Conservation (phyloP, 2,113 vertebrate species). For the Aythya baeri region DNA sequence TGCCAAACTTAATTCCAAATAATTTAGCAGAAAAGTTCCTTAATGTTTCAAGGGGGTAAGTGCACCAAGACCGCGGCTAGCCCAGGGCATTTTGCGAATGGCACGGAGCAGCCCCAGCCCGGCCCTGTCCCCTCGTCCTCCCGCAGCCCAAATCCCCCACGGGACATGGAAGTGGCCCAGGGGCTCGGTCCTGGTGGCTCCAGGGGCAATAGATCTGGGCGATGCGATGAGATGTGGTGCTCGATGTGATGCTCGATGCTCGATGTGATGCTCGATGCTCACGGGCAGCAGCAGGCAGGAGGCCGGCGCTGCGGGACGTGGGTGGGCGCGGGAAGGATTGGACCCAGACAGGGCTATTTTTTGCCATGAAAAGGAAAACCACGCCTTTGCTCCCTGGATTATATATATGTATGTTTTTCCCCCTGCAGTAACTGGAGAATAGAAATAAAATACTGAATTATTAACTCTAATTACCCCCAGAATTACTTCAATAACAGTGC, state of each 20-base stretch:
- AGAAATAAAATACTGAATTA: slow-evolving; percentile 79
- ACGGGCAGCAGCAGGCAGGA: not conserved
- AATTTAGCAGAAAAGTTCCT: slow-evolving; percentile 37
- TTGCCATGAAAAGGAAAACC: slow-evolving; percentile 35
- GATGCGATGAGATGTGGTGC: too few relatives aligned
- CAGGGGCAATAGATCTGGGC: not conserved
- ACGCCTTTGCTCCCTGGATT: slow-evolving; percentile 34
- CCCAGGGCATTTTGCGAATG: not conserved
- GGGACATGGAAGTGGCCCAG: too few relatives aligned
- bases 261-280: too few relatives aligned
- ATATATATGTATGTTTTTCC: slow-evolving; percentile 45
- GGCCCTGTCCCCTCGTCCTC: not conserved
- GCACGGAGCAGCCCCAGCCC: not conserved
- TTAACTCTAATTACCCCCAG: slow-evolving; percentile 79
- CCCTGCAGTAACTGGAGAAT: slow-evolving; percentile 73
- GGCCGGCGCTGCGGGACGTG: not conserved
- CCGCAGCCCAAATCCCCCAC: not conserved
- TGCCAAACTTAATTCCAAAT: slow-evolving; percentile 71
- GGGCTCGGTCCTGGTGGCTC: not conserved
- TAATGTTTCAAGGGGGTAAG: slow-evolving; percentile 7
- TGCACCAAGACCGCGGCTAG: not conserved
- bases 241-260: too few relatives aligned
- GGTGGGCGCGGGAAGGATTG: not conserved
- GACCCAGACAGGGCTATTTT: slow-evolving; percentile 32
- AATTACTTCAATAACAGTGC: slow-evolving; percentile 78